Conservation (phyloP, 2,113 vertebrate species). For the Chionodraco myersi region DNA sequence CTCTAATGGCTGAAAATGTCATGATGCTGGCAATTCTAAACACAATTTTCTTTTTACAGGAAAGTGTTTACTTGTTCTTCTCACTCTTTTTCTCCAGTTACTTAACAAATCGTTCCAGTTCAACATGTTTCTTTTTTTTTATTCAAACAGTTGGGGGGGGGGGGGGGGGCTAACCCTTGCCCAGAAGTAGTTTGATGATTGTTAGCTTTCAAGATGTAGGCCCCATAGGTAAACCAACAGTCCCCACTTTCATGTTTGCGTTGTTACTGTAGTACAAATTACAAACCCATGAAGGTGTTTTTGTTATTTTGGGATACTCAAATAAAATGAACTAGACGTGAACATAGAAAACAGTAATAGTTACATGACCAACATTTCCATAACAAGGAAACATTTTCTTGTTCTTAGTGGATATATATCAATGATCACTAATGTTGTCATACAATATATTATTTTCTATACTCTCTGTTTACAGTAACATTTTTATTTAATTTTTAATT, state of each 20-base stretch:
- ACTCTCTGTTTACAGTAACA: background rate
- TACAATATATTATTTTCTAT: too few relatives aligned
- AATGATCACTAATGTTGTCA: background rate
- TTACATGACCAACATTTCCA: background rate
- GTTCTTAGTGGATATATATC: background rate
- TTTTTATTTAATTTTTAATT: too few relatives aligned
- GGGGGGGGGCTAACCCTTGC: too few relatives aligned
- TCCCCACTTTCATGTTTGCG: background rate
- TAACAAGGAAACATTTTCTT: background rate
- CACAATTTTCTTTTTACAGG: constrained; percentile 10
- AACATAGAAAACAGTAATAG: background rate
- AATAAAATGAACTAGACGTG: background rate
- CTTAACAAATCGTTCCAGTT: constrained; percentile 4
- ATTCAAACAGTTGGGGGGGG: background rate
- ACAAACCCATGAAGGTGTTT: background rate
- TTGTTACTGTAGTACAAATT: background rate
- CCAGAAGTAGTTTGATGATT: background rate
- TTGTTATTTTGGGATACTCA: background rate
- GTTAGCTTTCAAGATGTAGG: background rate
- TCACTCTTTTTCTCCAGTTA: background rate
- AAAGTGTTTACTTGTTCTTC: background rate
- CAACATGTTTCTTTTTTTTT: background rate
- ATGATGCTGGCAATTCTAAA: constrained; percentile 23
- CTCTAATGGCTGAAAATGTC: constrained; percentile 31
- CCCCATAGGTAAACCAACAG: background rate